These are phyloP conservation scores for Dorcus hopei DNA, from an alignment of 2,888 invertebrate species.

Conservation along the genomic window DNA sequence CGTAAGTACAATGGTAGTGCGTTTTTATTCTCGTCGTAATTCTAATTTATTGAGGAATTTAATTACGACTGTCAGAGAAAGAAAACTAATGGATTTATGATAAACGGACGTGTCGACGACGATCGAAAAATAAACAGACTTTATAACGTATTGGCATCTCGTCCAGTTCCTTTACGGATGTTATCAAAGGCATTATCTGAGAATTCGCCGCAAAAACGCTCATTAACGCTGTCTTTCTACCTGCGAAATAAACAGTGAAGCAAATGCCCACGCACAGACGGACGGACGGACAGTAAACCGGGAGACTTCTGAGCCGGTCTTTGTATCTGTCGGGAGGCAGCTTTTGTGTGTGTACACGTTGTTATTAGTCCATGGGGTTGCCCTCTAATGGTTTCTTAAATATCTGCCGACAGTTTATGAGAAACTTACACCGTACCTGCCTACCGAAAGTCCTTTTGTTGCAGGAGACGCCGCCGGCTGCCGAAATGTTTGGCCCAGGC, in stretches of 20 bases:
- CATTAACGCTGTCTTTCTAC: not conserved
- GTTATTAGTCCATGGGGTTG: constrained; percentile 43
- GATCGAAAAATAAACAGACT: no score
- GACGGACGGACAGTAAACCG: not conserved
- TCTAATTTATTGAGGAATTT: no score
- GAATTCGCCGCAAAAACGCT: not conserved
- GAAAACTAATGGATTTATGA: no score
- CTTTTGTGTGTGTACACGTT: constrained; percentile 31
- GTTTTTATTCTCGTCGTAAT: no score
- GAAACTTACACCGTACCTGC: constrained; percentile 17
- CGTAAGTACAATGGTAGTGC: no score
- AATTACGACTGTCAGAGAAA: no score
- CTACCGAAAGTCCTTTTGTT: not conserved
- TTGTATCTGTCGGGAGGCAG: constrained; percentile 27
- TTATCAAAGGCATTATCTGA: no score
- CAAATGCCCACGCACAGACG: not conserved
- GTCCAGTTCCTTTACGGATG: no score
- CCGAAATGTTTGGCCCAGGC: no score
- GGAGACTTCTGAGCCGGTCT: not conserved
- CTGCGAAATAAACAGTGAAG: not conserved
- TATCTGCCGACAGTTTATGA: constrained; percentile 41
- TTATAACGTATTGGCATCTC: no score
- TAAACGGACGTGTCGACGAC: no score
- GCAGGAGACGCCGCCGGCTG: no score
- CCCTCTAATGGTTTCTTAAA: constrained; percentile 43